These are phyloP conservation scores for Ecdyonurus torrentis DNA, from an alignment of 2,888 invertebrate genomes.

Conservation along the genomic window DNA sequence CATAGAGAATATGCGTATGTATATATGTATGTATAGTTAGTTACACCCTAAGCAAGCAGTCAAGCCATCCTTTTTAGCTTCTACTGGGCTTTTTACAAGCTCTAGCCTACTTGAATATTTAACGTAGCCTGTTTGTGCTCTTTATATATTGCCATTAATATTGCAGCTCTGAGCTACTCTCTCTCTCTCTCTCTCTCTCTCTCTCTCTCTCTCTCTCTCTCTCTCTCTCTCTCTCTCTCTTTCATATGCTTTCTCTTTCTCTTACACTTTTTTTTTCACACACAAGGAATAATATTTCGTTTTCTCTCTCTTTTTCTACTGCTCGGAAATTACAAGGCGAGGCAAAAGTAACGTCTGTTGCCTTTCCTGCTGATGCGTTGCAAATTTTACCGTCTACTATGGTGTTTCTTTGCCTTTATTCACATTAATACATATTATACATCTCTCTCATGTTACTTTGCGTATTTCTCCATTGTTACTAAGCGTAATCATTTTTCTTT, in stretches of 20 bases:
- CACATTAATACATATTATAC: too few relatives aligned
- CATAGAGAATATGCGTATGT: too few relatives aligned
- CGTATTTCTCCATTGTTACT: too few relatives aligned
- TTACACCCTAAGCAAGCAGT: not conserved
- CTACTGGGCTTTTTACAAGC: not conserved
- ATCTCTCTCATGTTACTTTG: too few relatives aligned
- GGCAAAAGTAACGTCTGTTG: not conserved
- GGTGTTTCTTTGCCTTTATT: too few relatives aligned
- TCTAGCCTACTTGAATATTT: not conserved
- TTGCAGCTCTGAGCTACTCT: not conserved
- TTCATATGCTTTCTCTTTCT: too few relatives aligned
- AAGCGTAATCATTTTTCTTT: too few relatives aligned
- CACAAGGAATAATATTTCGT: not conserved
- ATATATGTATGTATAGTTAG: too few relatives aligned
- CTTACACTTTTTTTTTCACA: too few relatives aligned
- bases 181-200: not conserved
- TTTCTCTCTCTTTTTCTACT: too few relatives aligned
- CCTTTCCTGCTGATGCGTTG: not conserved
- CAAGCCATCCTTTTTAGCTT: not conserved
- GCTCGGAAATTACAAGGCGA: not conserved
- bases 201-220: not conserved
- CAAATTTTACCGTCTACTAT: not conserved
- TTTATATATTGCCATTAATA: not conserved
- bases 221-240: not conserved
- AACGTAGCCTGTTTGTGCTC: not conserved